Percentiles rank a stretch among this genome's conserved stretches.
Conservation (phyloP, 1,140 invertebrate species). For the Forficula auricularia region DNA sequence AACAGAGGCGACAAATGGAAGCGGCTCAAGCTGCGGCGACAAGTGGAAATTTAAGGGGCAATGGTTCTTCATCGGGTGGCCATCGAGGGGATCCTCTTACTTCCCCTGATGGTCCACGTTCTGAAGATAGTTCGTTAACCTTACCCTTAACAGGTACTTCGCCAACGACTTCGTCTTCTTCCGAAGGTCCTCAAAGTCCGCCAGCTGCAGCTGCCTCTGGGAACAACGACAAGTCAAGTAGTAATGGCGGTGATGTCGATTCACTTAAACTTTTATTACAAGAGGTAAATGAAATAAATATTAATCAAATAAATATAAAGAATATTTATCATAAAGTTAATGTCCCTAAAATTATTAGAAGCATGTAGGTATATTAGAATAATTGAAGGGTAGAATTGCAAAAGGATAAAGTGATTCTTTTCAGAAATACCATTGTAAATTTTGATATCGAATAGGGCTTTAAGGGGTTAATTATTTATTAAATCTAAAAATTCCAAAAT, state of each 20-base stretch:
- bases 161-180: constrained; percentile 14
- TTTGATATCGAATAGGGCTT: too few relatives aligned
- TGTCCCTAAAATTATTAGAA: too few relatives aligned
- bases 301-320: neutral
- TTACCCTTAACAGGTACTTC: constrained; percentile 7
- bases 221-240: neutral
- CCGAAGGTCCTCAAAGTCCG: constrained; percentile 39
- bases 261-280: constrained; percentile 45
- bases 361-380: too few relatives aligned
- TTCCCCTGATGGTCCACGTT: constrained; percentile 3
- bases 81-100: neutral
- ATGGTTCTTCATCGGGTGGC: neutral
- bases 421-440: too few relatives aligned
- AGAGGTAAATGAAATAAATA: constrained; percentile 41
- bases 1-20: constrained; percentile 26
- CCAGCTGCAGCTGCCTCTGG: constrained; percentile 22
- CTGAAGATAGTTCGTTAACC: constrained; percentile 10
- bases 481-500: too few relatives aligned
- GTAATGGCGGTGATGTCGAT: constrained; percentile 28
- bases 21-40: constrained; percentile 2
- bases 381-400: too few relatives aligned
- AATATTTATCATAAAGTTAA: constrained; percentile 5
- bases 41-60: neutral
- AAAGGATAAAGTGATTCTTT: neutral
- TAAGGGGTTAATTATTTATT: too few relatives aligned